A percentile compares a stretch with the other conserved stretches of the same genome.
phyloP scores from a whole-genome alignment of 2,797 vertebrate genomes.

The Alca torda region DNA sequence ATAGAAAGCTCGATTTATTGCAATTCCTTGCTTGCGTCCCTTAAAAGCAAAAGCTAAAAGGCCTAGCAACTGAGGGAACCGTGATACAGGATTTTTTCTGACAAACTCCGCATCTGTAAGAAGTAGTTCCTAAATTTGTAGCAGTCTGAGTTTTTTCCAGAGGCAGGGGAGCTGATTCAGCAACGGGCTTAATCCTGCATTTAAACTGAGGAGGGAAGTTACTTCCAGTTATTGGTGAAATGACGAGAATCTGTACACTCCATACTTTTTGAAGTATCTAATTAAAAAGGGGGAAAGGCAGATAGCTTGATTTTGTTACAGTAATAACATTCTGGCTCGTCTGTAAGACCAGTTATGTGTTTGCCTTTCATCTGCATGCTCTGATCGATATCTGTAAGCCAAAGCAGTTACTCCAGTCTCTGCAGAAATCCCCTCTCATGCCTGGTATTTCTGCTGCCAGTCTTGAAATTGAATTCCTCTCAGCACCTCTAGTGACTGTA shows the following conservation, averaged over 20 bases:
- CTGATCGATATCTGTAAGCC: constrained; percentile 36
- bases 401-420: background rate
- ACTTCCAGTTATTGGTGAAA: background rate
- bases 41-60: constrained; percentile 19
- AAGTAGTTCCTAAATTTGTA: background rate
- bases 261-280: background rate
- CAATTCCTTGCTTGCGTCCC: background rate
- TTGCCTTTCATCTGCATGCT: constrained; percentile 55
- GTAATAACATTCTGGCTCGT: background rate
- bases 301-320: constrained; percentile 11
- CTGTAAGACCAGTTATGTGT: background rate
- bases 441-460: constrained; percentile 12
- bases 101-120: constrained; percentile 36
- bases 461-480: background rate
- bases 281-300: constrained; percentile 3
- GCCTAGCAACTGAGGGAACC: background rate
- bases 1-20: background rate
- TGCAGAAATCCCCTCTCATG: constrained; percentile 36
- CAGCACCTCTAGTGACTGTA: background rate
- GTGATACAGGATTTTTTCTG: constrained; percentile 22
- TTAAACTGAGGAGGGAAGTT: constrained; percentile 22
- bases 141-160: constrained; percentile 10
- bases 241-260: background rate
- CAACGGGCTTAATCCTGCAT: constrained; percentile 17
- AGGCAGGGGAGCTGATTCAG: constrained; percentile 50